A percentile compares a stretch with the other conserved stretches of the same genome.
These are phyloP conservation scores for Hemichromis elongatus DNA, from an alignment of 2,113 vertebrate genomes.

Conservation along the genomic window DNA sequence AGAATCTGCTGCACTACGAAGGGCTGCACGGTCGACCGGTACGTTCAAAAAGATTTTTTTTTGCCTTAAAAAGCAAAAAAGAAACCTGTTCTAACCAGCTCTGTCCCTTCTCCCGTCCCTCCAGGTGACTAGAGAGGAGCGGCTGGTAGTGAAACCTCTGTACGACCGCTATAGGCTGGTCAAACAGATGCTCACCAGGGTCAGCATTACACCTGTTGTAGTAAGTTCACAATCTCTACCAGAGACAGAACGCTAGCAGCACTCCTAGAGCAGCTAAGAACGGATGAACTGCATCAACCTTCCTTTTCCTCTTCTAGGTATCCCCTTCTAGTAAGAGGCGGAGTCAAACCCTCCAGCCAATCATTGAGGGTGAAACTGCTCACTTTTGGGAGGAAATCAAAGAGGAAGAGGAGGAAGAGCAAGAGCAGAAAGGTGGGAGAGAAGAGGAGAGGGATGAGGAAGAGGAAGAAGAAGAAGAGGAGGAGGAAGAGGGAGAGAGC, in stretches of 20 bases:
- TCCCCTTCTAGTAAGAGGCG: conserved; percentile 93
- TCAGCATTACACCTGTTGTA: conserved; percentile 89
- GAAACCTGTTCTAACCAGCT: background rate
- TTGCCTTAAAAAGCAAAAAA: background rate
- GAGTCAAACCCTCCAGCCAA: conserved; percentile 89
- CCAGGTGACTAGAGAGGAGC: conserved; percentile 91
- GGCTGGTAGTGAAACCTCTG: conserved; percentile 90
- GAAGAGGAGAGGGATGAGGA: conserved; percentile 11
- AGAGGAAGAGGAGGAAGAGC: conserved; percentile 72
- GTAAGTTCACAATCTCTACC: conserved; percentile 69
- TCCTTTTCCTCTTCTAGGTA: conserved; percentile 68
- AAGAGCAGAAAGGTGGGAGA: conserved; percentile 5
- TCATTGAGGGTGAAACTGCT: conserved; percentile 96
- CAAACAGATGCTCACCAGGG: conserved; percentile 97
- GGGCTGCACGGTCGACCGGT: conserved; percentile 93
- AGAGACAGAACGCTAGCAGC: background rate
- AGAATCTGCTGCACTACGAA: conserved; percentile 95
- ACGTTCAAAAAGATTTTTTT: conserved; percentile 1
- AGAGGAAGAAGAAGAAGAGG: conserved; percentile 40
- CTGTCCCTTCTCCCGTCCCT: background rate
- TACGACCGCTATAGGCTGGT: conserved; percentile 95
- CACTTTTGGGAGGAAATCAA: conserved; percentile 98
- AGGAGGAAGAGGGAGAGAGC: conserved; percentile 55
- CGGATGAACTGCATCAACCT: background rate
- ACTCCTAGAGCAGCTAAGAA: rapidly evolving